A percentile compares a stretch with the other conserved stretches of the same genome.
Evolutionary conservation across 2,797 vertebrate genomes (phyloP).

Genomic region (Bryconaethiops microstoma): DNA sequence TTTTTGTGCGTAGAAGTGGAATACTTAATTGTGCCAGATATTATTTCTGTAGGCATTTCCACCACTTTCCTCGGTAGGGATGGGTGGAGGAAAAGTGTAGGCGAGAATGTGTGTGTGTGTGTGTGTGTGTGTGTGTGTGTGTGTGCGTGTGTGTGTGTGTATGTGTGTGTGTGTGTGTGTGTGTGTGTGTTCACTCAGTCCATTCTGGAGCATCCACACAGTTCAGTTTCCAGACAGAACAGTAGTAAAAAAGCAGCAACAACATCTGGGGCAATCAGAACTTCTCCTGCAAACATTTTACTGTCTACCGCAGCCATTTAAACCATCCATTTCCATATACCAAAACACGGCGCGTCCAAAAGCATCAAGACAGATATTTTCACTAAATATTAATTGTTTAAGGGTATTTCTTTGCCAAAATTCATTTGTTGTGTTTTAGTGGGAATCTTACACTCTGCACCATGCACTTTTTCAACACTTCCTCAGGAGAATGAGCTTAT

Average conservation of each 20-base stretch:
- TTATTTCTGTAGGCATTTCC: slow-evolving; percentile 55
- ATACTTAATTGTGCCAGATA: slow-evolving; percentile 58
- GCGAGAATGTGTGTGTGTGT: slow-evolving; percentile 15
- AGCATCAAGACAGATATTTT: slow-evolving; percentile 46
- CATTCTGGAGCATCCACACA: slow-evolving; percentile 58
- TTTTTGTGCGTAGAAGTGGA: slow-evolving; percentile 42
- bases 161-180: slow-evolving; percentile 20
- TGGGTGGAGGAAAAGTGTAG: slow-evolving; percentile 47
- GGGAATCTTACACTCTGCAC: slow-evolving; percentile 25
- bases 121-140: slow-evolving; percentile 24
- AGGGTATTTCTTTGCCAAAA: slow-evolving; percentile 19
- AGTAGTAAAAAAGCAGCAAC: slow-evolving; percentile 57
- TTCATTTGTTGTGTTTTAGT: slow-evolving; percentile 36
- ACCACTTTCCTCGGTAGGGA: slow-evolving; percentile 47
- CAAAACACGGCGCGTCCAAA: slow-evolving; percentile 51
- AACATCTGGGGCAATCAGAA: slow-evolving; percentile 62
- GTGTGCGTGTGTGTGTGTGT: slow-evolving; percentile 30
- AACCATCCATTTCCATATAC: slow-evolving; percentile 58
- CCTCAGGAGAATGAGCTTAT: slow-evolving; percentile 47
- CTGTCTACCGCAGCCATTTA: slow-evolving; percentile 56
- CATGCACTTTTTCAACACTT: slow-evolving; percentile 48
- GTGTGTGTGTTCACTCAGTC: slow-evolving; percentile 35
- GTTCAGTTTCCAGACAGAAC: slow-evolving; percentile 62
- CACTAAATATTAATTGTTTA: slow-evolving; percentile 40
- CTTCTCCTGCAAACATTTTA: slow-evolving; percentile 59